These are phyloP conservation scores for Spilosoma lubricipeda DNA, from an alignment of 2,888 invertebrate species.

Conservation along the genomic window DNA sequence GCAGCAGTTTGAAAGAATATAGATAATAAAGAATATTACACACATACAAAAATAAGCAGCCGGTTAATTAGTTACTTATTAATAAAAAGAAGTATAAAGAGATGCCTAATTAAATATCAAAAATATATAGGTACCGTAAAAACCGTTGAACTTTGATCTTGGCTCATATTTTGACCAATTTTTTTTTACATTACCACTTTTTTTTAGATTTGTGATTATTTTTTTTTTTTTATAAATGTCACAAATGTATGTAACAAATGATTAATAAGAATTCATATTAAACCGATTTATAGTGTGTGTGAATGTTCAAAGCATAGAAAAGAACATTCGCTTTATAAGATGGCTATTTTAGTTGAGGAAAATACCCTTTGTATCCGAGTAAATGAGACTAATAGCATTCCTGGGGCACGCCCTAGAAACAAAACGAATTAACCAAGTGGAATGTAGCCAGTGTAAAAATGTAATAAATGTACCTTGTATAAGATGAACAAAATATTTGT, in stretches of 20 bases:
- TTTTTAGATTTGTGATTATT: too few relatives aligned
- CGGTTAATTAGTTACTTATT: too few relatives aligned
- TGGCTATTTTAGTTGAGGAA: constrained; percentile 50
- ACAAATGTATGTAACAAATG: not conserved
- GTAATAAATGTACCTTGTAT: not conserved
- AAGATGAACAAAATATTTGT: not conserved
- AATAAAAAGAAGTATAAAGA: too few relatives aligned
- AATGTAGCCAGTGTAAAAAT: not conserved
- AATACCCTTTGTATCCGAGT: constrained; percentile 45
- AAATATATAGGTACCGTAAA: too few relatives aligned
- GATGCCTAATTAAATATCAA: too few relatives aligned
- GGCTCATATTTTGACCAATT: too few relatives aligned
- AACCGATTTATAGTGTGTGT: not conserved
- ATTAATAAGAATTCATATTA: not conserved
- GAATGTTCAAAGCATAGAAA: not conserved
- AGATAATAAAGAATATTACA: too few relatives aligned
- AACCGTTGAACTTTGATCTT: too few relatives aligned
- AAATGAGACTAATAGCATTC: constrained; percentile 48
- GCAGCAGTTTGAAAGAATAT: too few relatives aligned
- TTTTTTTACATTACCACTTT: too few relatives aligned
- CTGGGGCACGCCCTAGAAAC: constrained; percentile 26
- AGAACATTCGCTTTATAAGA: constrained; percentile 32
- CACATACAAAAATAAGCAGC: too few relatives aligned
- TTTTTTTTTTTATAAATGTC: too few relatives aligned
- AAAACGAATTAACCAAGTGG: constrained; percentile 27